Evolutionary conservation across 2,888 invertebrate genomes (phyloP), one percentile per base, ranked within the genome.

Genomic region (Mythimna impura): DNA sequence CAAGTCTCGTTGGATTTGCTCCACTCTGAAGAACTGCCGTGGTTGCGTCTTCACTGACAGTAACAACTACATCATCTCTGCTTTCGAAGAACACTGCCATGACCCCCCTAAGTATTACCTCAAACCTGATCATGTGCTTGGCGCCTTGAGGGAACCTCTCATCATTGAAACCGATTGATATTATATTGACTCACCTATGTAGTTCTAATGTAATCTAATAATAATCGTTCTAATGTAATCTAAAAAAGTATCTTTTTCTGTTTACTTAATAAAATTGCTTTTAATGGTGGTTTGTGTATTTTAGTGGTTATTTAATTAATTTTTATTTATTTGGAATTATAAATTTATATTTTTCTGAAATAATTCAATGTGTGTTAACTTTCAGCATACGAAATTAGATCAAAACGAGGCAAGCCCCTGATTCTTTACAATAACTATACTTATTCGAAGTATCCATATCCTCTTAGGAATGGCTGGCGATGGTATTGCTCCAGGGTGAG

Each of bases 41-140:
- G 95, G 91, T 0, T 90, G 88, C 70, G 92, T 96, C 7, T 95
- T 94, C 78, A 96, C 96, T 0, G 91, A 94, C 60, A 76, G 68
- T 10, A 86, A 89, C 30, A 94, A 95, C 76, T 85, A 77, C 58
- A 93, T 96, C 66, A 91, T 90, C 3, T 91, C 94, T 2, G 89
- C 89, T 0, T 91, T 84, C 62, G 93, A 94, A 61, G 91, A 93
- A 2, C 96, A 96, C 69, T 87, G 86, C 12, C 96, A 96, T 74
- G 87, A 91, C 34, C 96, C 96, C 0, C 96, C 96, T 0, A 95
- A 95, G 77, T 96, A 96, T 80, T 96, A 96, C 62, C 79, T 91
- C 0, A 93, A 96, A 66, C 93, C 93, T 3, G 90, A 93, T 60
- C 88, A 96, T 78, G 89, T 96, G 1, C 66, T 94, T 2, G 88